Evolutionary conservation across 2,888 invertebrate genomes (phyloP).

Genomic region (Thymelicus sylvestris): DNA sequence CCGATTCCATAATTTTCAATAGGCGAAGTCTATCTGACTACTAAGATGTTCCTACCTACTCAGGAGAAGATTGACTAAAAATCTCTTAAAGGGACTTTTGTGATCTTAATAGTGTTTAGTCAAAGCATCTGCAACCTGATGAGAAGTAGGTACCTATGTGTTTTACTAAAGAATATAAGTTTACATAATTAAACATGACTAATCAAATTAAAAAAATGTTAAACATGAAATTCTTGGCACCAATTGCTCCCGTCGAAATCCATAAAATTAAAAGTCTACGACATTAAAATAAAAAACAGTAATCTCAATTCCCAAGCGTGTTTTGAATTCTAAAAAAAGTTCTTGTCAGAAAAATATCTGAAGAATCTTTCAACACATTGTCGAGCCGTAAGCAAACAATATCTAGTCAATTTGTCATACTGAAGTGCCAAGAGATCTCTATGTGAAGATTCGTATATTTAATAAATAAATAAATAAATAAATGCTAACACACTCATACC

Average conservation of each 20-base stretch:
- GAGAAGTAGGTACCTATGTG: no score
- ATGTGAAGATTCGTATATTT: slow-evolving; percentile 3
- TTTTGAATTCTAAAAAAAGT: slow-evolving; percentile 29
- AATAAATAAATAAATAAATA: no score
- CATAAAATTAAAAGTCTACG: slow-evolving; percentile 4
- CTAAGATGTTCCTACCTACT: no score
- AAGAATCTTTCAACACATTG: slow-evolving; percentile 48
- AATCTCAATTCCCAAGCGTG: slow-evolving; percentile 1
- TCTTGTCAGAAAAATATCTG: slow-evolving; percentile 24
- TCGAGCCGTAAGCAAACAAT: slow-evolving; percentile 50
- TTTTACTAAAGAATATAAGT: no score
- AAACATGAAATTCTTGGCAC: slow-evolving; percentile 24
- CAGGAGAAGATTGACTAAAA: no score
- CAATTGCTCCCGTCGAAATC: background rate
- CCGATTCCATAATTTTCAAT: no score
- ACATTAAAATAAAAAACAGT: background rate
- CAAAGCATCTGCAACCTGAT: no score
- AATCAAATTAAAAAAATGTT: background rate
- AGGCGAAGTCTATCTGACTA: no score
- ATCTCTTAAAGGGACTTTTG: no score
- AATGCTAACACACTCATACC: no score
- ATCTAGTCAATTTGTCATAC: slow-evolving; percentile 50
- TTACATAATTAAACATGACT: no score
- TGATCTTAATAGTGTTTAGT: no score
- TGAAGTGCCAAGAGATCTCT: slow-evolving; percentile 47